phyloP scores from a whole-genome alignment of 2,888 invertebrate genomes.

The Leucoma salicis region DNA sequence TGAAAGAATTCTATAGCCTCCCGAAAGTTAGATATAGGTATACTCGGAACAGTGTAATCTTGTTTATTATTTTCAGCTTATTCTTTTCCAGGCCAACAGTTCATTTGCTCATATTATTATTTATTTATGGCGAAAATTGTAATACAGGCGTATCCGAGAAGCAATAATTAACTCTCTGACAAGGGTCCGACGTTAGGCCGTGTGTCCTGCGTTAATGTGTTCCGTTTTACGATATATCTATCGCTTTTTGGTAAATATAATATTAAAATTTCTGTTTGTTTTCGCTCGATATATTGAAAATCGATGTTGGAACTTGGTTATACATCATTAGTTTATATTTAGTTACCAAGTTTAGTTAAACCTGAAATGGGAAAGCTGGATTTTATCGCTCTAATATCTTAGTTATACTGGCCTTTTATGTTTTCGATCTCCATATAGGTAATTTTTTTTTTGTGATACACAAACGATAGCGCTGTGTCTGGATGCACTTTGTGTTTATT shows the following conservation, averaged over 20 bases:
- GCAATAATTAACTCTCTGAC: constrained; percentile 31
- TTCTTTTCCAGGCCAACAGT: not conserved
- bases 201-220: constrained; percentile 15
- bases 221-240: constrained; percentile 17
- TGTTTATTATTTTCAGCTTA: too few species aligned
- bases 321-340: not conserved
- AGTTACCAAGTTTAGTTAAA: too few species aligned
- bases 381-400: too few species aligned
- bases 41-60: too few species aligned
- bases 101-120: constrained; percentile 25
- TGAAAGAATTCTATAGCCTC: too few species aligned
- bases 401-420: too few species aligned
- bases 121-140: constrained; percentile 26
- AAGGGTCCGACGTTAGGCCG: constrained; percentile 24
- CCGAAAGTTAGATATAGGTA: too few species aligned
- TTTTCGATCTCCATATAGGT: too few species aligned
- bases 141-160: constrained; percentile 10
- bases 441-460: too few species aligned
- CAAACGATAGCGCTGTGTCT: too few species aligned
- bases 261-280: constrained; percentile 25
- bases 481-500: too few species aligned
- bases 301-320: constrained; percentile 2
- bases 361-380: too few species aligned
- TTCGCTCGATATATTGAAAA: constrained; percentile 21
- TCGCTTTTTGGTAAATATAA: constrained; percentile 10